Conservation (phyloP, 2,888 invertebrate genomes). For the Heliconius cydno region DNA sequence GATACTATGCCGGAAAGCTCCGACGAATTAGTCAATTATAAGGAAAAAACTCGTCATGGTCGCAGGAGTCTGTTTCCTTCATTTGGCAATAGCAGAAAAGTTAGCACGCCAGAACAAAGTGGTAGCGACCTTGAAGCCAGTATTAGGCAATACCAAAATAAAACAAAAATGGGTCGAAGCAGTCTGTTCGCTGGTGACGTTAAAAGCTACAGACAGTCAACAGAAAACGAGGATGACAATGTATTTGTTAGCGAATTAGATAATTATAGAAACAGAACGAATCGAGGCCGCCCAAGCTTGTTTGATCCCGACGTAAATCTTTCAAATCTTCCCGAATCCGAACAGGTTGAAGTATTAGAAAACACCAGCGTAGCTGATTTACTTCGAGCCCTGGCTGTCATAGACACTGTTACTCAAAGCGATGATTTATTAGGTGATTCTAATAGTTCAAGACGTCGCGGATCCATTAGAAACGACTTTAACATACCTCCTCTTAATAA, state of each 20-base stretch:
- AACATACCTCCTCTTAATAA: slow-evolving; percentile 58
- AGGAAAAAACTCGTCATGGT: slow-evolving; percentile 71
- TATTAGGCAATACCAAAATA: slow-evolving; percentile 71
- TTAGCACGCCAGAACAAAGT: slow-evolving; percentile 61
- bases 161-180: slow-evolving; percentile 64
- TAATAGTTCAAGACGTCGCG: slow-evolving; percentile 58
- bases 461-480: slow-evolving; percentile 71
- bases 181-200: slow-evolving; percentile 64
- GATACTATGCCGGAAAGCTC: slow-evolving; percentile 75
- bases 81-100: slow-evolving; percentile 74
- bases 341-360: slow-evolving; percentile 87
- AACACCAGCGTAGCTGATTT: slow-evolving; percentile 93
- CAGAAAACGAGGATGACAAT: slow-evolving; percentile 55
- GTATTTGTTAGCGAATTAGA: slow-evolving; percentile 66
- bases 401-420: slow-evolving; percentile 73
- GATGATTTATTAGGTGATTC: slow-evolving; percentile 47
- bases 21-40: slow-evolving; percentile 74
- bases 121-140: slow-evolving; percentile 70
- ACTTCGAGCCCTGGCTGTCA: slow-evolving; percentile 89
- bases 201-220: slow-evolving; percentile 57
- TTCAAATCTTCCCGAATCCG: slow-evolving; percentile 67
- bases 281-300: slow-evolving; percentile 72
- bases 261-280: slow-evolving; percentile 71
- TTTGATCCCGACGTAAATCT: slow-evolving; percentile 77
- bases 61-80: slow-evolving; percentile 73